Evolutionary conservation across 1,140 invertebrate genomes (phyloP).

Genomic region (Drosophila dunni): DNA sequence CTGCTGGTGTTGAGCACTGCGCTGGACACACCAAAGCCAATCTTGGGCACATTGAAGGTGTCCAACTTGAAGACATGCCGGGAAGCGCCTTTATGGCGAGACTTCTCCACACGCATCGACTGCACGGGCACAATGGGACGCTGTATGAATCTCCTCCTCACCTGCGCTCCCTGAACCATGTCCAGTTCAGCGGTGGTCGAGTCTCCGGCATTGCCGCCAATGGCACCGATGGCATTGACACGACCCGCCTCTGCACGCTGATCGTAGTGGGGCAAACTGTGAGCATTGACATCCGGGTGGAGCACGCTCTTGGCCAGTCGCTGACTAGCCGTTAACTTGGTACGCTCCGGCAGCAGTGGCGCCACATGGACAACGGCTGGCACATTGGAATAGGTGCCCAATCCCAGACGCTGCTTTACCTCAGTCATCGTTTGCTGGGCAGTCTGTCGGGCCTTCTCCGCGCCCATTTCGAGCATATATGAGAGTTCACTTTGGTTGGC

Average conservation of each 20-base stretch:
- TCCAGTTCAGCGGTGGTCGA: constrained; percentile 15
- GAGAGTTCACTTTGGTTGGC: constrained; percentile 88
- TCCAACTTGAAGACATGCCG: constrained; percentile 60
- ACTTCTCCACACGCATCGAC: constrained; percentile 60
- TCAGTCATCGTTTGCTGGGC: constrained; percentile 89
- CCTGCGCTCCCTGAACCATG: neutral
- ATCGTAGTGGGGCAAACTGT: constrained; percentile 18
- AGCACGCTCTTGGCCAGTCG: constrained; percentile 33
- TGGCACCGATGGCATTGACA: neutral
- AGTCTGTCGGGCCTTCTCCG: constrained; percentile 88
- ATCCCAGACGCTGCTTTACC: constrained; percentile 88
- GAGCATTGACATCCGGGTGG: constrained; percentile 24
- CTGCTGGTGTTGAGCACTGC: neutral
- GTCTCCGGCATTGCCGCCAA: constrained; percentile 37
- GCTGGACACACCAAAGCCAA: constrained; percentile 40
- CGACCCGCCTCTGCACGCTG: constrained; percentile 34
- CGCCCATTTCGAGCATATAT: constrained; percentile 89
- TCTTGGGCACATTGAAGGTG: constrained; percentile 44
- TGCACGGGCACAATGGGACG: constrained; percentile 56
- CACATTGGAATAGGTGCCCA: constrained; percentile 69
- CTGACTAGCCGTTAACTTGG: constrained; percentile 52
- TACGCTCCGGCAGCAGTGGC: constrained; percentile 44
- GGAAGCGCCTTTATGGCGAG: neutral
- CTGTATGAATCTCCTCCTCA: constrained; percentile 2
- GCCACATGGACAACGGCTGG: constrained; percentile 53